Evolutionary conservation across 1,140 invertebrate species (phyloP), one percentile per base, ranked within the genome.

Genomic region (Linepithema humile): DNA sequence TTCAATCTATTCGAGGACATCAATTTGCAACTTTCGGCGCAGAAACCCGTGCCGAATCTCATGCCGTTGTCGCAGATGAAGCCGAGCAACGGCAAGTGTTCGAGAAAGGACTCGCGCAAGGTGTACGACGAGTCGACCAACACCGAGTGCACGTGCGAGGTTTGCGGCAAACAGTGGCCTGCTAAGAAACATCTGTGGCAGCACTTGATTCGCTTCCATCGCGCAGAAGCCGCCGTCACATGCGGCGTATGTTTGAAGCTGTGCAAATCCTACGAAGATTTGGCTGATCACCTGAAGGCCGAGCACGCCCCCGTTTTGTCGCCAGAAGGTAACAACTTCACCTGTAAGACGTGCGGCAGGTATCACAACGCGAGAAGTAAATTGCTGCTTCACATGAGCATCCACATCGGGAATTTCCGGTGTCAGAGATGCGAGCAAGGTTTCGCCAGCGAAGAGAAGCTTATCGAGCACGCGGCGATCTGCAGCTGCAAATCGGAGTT

Each of bases 161-260:
- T 96, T 0, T 96, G 96, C 80, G 94, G 94, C 0, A 96, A 96
- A 89, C 95, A 94, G 23, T 96, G 95, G 95, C 95, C 95, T 0
- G 95, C 95, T 0, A 96, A 96, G 82, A 96, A 96, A 84, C 95
- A 96, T 84, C 89, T 96, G 0, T 96, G 96, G 96, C 96, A 96
- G 86, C 96, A 96, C 88, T 91, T 96, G 26, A 96, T 96, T 40
- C 91, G 96, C 9, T 96, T 95, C 84, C 96, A 96, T 89, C 94
- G 95, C 38, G 90, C 92, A 2, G 95, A 95, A 77, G 95, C 95
- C 0, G 95, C 95, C 0, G 95, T 95, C 0, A 95, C 96, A 2
- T 96, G 96, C 78, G 96, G 96, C 0, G 95, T 96, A 43, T 96
- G 96, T 82, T 84, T 96, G 17, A 95, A 95, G 87, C 92, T 96